phyloP scores from a whole-genome alignment of 2,888 invertebrate species.

The Tigriopus californicus region DNA sequence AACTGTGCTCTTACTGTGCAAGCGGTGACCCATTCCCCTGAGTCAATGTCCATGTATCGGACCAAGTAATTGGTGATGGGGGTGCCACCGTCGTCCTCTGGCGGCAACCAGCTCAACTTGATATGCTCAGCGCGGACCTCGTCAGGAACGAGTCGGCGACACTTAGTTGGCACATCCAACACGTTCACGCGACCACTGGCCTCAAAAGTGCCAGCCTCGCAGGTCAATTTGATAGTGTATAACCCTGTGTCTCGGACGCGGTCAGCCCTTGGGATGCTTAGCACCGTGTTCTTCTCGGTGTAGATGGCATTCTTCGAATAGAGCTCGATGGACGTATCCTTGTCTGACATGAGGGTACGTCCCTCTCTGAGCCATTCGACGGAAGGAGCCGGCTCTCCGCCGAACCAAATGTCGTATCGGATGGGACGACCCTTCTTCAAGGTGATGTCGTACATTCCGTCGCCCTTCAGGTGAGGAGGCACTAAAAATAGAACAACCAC shows the following conservation, averaged over 20 bases:
- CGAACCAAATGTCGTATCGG: conserved; percentile 58
- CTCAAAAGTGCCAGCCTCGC: conserved; percentile 32
- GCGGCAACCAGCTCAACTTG: conserved; percentile 76
- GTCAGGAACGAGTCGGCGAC: conserved; percentile 55
- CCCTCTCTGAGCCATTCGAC: conserved; percentile 71
- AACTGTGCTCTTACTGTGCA: conserved; percentile 64
- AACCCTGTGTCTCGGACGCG: conserved; percentile 31
- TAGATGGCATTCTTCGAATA: conserved; percentile 28
- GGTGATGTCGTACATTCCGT: conserved; percentile 29
- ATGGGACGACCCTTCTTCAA: conserved; percentile 35
- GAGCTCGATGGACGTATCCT: conserved; percentile 25
- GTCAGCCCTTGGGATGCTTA: conserved; percentile 21
- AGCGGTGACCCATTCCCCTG: conserved; percentile 86
- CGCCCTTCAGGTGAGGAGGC: conserved; percentile 34
- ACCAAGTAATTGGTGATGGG: conserved; percentile 75
- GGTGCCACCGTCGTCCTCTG: conserved; percentile 68
- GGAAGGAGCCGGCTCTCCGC: conserved; percentile 90
- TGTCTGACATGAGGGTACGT: conserved; percentile 47
- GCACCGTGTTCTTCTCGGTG: conserved; percentile 28
- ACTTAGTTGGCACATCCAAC: conserved; percentile 26
- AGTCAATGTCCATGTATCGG: conserved; percentile 86
- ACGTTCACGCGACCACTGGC: conserved; percentile 34
- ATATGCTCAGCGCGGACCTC: conserved; percentile 82
- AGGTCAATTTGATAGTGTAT: conserved; percentile 32
- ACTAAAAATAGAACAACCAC: conserved; percentile 25